Conservation (phyloP, 2,113 vertebrate genomes). For the Cricetomys ansorgei region DNA sequence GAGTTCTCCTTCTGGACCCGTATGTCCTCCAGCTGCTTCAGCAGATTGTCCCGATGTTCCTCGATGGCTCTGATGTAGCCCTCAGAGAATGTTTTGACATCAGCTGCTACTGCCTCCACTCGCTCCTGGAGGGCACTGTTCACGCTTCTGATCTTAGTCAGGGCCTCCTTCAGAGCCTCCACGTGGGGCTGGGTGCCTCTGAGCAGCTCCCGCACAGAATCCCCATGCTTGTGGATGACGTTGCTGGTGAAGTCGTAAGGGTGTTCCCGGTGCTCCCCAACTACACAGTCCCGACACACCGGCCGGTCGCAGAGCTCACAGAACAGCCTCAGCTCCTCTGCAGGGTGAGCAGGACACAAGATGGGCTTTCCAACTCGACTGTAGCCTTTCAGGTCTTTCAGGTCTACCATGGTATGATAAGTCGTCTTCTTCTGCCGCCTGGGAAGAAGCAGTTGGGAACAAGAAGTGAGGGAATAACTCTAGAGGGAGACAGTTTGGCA, state of each 20-base stretch:
- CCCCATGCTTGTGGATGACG: slow-evolving; percentile 88
- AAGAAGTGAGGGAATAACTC: not conserved
- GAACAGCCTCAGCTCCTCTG: slow-evolving; percentile 93
- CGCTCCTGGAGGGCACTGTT: slow-evolving; percentile 81
- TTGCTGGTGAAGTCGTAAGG: slow-evolving; percentile 85
- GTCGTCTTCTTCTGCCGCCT: slow-evolving; percentile 95
- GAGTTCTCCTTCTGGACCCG: slow-evolving; percentile 89
- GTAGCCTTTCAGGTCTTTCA: slow-evolving; percentile 87
- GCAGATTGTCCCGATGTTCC: slow-evolving; percentile 89
- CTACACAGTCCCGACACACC: slow-evolving; percentile 90
- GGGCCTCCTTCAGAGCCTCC: slow-evolving; percentile 84
- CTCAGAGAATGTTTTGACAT: slow-evolving; percentile 88
- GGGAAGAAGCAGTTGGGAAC: slow-evolving; percentile 4
- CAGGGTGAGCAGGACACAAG: slow-evolving; percentile 90
- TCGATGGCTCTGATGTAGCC: slow-evolving; percentile 90
- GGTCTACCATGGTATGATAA: slow-evolving; percentile 86
- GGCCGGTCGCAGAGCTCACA: slow-evolving; percentile 93
- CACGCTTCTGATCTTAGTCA: slow-evolving; percentile 85
- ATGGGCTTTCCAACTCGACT: slow-evolving; percentile 86
- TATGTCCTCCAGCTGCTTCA: slow-evolving; percentile 91
- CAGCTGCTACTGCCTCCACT: slow-evolving; percentile 81
- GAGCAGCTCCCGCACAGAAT: slow-evolving; percentile 89
- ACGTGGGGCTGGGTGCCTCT: slow-evolving; percentile 86
- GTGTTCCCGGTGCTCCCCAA: slow-evolving; percentile 91
- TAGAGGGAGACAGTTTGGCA: not conserved